Base-by-base conservation (phyloP, 2,797 vertebrate genomes). In the Sebastes flavidus region DNA sequence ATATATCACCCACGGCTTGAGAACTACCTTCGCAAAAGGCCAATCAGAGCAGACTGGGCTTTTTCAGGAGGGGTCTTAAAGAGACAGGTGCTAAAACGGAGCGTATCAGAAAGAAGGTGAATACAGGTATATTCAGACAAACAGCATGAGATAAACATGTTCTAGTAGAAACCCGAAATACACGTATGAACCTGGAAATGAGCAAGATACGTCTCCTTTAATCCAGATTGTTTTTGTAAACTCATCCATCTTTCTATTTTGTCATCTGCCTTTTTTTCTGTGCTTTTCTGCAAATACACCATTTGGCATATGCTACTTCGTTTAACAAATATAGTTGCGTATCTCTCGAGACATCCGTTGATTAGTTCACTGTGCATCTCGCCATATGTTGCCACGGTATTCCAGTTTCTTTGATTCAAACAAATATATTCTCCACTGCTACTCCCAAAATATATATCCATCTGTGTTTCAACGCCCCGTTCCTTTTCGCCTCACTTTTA, bases 371-470 rank as follows among this genome's bases (percentile, higher is more conserved):
- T 79, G 56, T 75, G 69, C 42, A 70, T 67, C 55, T 52, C 36
- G n/a, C 78, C 89, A 87, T 88, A 89, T 87, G 85, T 80, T 82
- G 65, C 59, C 42, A 70, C 11, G 1, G 10, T 36, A 60, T 87
- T 80, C n/a, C 30, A 58, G 42, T 78, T 80, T 76, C 36, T 89
- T 87, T 84, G 29, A 83, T 77, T 84, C 54, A 77, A 72, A 81
- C 73, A 81, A 65, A 76, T 74, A 59, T 60, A 70, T 67, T 67
- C 78, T 82, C 61, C 59, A 16, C 32, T 29, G 46, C 32, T 69
- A 54, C 46, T 72, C 56, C 61, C 34, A 38, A 34, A 85, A 75
- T 38, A 72, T 77, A 58, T 65, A 72, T 78, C 65, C 58, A 18
- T 56, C 36, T 77, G 65, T 63, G 61, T 82, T 49, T 67, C 5